A percentile compares a stretch with the other conserved stretches of the same genome.
Evolutionary conservation across 1,140 invertebrate species (phyloP).

Genomic region (Drosophila azteca): DNA sequence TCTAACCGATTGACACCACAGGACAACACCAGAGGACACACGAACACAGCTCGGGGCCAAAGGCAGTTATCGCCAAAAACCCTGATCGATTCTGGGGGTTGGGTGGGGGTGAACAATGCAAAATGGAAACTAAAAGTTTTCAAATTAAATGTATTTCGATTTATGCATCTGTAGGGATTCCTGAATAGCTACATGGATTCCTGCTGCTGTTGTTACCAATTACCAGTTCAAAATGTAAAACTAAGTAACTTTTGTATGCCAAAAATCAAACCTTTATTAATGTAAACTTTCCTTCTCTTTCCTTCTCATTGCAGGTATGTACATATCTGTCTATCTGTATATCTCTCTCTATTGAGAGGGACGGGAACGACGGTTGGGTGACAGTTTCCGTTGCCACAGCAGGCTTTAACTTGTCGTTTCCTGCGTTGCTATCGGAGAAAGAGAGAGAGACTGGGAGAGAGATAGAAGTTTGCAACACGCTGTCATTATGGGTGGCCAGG

Average conservation of each 20-base stretch:
- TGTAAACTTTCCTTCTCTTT: slow-evolving; percentile 25
- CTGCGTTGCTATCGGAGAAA: slow-evolving; percentile 19
- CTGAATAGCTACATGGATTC: not conserved
- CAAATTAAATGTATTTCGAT: slow-evolving; percentile 60
- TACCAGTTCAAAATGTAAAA: slow-evolving; percentile 53
- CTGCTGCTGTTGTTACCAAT: slow-evolving; percentile 37
- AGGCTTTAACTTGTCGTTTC: slow-evolving; percentile 63
- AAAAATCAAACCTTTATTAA: slow-evolving; percentile 58
- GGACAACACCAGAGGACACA: no score
- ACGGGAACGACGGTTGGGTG: slow-evolving; percentile 12
- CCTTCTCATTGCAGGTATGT: slow-evolving; percentile 69
- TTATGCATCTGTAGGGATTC: slow-evolving; percentile 13
- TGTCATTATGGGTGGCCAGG: slow-evolving; percentile 71
- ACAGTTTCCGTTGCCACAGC: slow-evolving; percentile 50
- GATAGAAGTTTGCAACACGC: slow-evolving; percentile 64
- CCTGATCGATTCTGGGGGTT: slow-evolving; percentile 28
- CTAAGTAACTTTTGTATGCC: slow-evolving; percentile 37
- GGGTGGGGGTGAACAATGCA: slow-evolving; percentile 19
- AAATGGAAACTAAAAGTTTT: slow-evolving; percentile 54
- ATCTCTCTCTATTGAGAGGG: slow-evolving; percentile 40
- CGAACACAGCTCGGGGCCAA: not conserved
- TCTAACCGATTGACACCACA: slow-evolving; percentile 6
- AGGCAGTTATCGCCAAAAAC: slow-evolving; percentile 39
- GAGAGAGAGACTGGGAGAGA: not conserved
- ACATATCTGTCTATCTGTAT: slow-evolving; percentile 42